A percentile compares a stretch with the other conserved stretches of the same genome.
phyloP scores from a whole-genome alignment of 2,113 vertebrate species.

The Pomatostomus ruficeps region DNA sequence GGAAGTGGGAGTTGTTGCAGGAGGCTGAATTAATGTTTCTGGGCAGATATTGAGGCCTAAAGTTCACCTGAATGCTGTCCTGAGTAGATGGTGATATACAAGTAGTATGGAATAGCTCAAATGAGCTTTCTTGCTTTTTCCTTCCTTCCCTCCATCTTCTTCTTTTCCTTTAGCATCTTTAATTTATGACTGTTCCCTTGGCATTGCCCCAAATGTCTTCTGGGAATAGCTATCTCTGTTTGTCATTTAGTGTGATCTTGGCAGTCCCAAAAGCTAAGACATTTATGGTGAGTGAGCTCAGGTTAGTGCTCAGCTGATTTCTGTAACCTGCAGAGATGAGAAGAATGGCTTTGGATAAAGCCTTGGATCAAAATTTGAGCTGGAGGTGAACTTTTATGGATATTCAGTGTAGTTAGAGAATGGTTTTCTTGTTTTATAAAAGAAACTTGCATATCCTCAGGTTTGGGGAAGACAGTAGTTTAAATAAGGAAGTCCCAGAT shows the following conservation, averaged over 20 bases:
- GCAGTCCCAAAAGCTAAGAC: not conserved
- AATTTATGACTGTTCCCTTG: not conserved
- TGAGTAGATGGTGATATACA: not conserved
- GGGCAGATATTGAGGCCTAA: not conserved
- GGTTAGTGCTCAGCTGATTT: not conserved
- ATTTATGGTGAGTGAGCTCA: not conserved
- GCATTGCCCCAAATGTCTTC: not conserved
- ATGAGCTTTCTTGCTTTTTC: not conserved
- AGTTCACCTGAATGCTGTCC: not conserved
- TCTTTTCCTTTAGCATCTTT: not conserved
- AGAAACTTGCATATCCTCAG: not conserved
- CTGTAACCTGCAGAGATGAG: not conserved
- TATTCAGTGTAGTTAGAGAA: not conserved
- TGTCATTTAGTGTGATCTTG: not conserved
- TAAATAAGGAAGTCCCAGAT: not conserved
- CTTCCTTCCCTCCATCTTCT: not conserved
- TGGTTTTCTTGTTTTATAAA: not conserved
- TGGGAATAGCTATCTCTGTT: conserved; percentile 8
- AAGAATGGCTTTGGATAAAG: not conserved
- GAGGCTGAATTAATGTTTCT: not conserved
- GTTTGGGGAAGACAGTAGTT: not conserved
- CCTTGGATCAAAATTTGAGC: not conserved
- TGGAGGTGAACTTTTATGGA: not conserved
- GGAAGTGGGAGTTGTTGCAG: not conserved
- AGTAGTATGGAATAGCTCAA: not conserved